Conservation (phyloP, 2,888 invertebrate species). For the Baccha elongata region DNA sequence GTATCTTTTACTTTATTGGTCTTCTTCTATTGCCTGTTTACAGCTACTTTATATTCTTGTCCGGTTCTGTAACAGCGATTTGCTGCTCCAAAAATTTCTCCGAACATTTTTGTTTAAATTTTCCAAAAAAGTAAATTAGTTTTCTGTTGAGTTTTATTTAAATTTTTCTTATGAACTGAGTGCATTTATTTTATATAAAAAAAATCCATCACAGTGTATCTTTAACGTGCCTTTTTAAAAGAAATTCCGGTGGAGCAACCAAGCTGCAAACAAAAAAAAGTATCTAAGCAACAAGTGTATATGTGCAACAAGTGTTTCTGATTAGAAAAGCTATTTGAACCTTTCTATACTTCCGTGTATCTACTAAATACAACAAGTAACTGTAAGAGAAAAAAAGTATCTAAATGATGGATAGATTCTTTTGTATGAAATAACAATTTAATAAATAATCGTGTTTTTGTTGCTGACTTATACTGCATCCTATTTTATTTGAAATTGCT, state of each 20-base stretch:
- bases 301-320: constrained; percentile 58
- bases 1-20: constrained; percentile 37
- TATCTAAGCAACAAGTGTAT: constrained; percentile 21
- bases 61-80: constrained; percentile 35
- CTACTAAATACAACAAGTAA: background rate
- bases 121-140: constrained; percentile 16
- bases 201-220: background rate
- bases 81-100: constrained; percentile 57
- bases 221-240: constrained; percentile 54
- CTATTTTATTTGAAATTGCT: background rate
- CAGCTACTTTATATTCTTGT: constrained; percentile 31
- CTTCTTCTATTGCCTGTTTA: constrained; percentile 50
- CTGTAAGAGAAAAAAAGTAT: background rate
- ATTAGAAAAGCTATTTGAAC: constrained; percentile 18
- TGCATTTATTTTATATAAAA: constrained; percentile 10
- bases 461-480: constrained; percentile 39
- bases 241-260: constrained; percentile 26
- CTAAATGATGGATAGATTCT: constrained; percentile 44
- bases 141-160: constrained; percentile 26
- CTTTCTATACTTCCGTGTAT: constrained; percentile 16
- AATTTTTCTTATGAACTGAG: constrained; percentile 26
- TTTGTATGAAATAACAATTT: constrained; percentile 24
- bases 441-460: constrained; percentile 14
- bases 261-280: constrained; percentile 15
- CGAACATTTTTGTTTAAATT: constrained; percentile 27